Evolutionary conservation across 30 jellyfish, hydroid and myxozoan species (phyloP), one percentile per base, ranked within the genome.

Genomic region (Clytia hemisphaerica): DNA sequence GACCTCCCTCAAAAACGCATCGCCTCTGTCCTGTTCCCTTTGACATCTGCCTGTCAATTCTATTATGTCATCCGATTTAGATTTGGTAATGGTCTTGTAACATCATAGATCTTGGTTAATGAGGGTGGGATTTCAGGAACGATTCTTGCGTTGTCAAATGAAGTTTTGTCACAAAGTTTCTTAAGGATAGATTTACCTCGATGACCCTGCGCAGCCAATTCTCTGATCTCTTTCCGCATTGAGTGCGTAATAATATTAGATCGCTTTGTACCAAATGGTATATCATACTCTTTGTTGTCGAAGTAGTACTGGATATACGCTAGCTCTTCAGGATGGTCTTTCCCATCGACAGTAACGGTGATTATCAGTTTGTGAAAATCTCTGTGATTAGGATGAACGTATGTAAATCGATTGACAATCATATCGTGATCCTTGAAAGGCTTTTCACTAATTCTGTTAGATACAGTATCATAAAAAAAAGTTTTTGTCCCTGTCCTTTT

Each of bases 1-100:
- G 9, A 62, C 83, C 31, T 76, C 89, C 30, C 89, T 26, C 3
- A 61, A 19, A 36, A 76, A 64, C 27, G 79, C 85, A 42, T 58
- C 21, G 36, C 0, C n/a, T n/a, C n/a, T n/a, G n/a, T n/a, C n/a
- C n/a, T n/a, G n/a, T n/a, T n/a, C n/a, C n/a, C n/a, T n/a, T n/a
- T n/a, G 46, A 25, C n/a, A 61, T 14, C n/a, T 61, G n/a, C n/a
- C 83, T 15, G 62, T 65, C 6, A 61, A 31, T 76, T 61, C 83
- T n/a, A 22, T 37, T 42, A n/a, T n/a, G n/a, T n/a, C n/a, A n/a
- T n/a, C n/a, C n/a, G n/a, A n/a, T n/a, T n/a, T n/a, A n/a, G n/a
- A n/a, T n/a, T n/a, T n/a, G n/a, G n/a, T n/a, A n/a, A n/a, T n/a
- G n/a, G n/a, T n/a, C n/a, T n/a, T n/a, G n/a, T n/a, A n/a, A n/a